A percentile compares a stretch with the other conserved stretches of the same genome.
These are phyloP conservation scores for Papilio aristodemus DNA, from an alignment of 1,140 invertebrate species.

Conservation along the genomic window DNA sequence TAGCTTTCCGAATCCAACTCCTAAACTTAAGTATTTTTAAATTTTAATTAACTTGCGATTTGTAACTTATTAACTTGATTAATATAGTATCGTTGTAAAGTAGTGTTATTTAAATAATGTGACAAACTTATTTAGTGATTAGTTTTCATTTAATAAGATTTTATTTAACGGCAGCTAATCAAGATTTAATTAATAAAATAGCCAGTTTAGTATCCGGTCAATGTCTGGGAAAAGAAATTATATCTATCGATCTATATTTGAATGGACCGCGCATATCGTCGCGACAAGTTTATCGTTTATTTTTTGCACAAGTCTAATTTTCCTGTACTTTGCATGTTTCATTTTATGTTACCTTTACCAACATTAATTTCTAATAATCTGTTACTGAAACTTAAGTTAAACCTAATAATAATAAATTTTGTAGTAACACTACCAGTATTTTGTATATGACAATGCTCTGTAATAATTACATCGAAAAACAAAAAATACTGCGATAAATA, in stretches of 20 bases:
- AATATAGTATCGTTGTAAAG: slow-evolving; percentile 45
- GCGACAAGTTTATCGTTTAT: no score
- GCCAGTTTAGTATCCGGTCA: not conserved
- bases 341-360: no score
- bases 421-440: not conserved
- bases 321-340: no score
- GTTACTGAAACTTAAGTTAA: no score
- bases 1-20: slow-evolving; percentile 43
- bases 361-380: no score
- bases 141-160: slow-evolving; percentile 4
- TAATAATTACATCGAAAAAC: not conserved
- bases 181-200: not conserved
- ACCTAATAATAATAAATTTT: no score
- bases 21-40: slow-evolving; percentile 55
- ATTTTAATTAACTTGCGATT: slow-evolving; percentile 45
- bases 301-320: no score
- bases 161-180: slow-evolving; percentile 19
- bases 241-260: no score
- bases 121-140: slow-evolving; percentile 47
- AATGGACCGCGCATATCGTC: no score
- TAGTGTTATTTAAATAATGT: slow-evolving; percentile 44
- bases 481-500: slow-evolving; percentile 37
- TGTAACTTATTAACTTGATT: slow-evolving; percentile 56
- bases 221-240: no score
- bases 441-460: slow-evolving; percentile 24